Evolutionary conservation across 1,140 invertebrate species (phyloP), one percentile per base, ranked within the genome.

Genomic region (Scaptomyza pallida): DNA sequence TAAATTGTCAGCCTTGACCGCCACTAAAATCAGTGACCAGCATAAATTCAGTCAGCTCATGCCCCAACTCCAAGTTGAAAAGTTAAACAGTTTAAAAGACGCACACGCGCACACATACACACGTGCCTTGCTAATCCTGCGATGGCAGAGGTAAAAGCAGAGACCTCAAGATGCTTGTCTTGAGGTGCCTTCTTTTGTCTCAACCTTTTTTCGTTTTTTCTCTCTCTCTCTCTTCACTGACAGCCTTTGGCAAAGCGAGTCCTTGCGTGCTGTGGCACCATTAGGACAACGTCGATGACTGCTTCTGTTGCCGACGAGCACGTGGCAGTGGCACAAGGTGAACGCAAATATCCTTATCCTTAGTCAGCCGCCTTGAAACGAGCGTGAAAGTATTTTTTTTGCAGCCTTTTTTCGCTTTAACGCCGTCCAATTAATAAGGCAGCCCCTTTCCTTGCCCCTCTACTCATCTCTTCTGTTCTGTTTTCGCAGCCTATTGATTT

Each of bases 1-100:
- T 85, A 78, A 70, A 70, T 74, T 80, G 76, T 65, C 81, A 85
- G 81, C 81, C 81, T 85, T 85, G 81, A 86, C 81, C 81, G 81
- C 75, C 61, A 68, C 52, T 52, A 37, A 76, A 85, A 83, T 78
- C 79, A 64, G 72, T 71, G 77, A 62, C 61, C 64, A 76, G 79
- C 71, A 83, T 72, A 78, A 83, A 86, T 86, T 60, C 59, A 55
- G 48, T 63, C 62, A 57, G 77, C 26, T 69, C 40, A 23, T 30
- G 6, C 8, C 41, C 15, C 40, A 21, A 19, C 17, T 16, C 67
- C 78, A 45, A 68, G 75, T 64, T 72, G 59, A 80, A 79, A 77
- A 82, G 78, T 74, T 81, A 82, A 77, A 74, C 17, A 41, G 26
- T 23, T 12, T 16, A 51, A 8, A 30, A 30, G 26, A 30, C 26